phyloP scores from a whole-genome alignment of 2,888 invertebrate species.

The Pachymerium ferrugineum region DNA sequence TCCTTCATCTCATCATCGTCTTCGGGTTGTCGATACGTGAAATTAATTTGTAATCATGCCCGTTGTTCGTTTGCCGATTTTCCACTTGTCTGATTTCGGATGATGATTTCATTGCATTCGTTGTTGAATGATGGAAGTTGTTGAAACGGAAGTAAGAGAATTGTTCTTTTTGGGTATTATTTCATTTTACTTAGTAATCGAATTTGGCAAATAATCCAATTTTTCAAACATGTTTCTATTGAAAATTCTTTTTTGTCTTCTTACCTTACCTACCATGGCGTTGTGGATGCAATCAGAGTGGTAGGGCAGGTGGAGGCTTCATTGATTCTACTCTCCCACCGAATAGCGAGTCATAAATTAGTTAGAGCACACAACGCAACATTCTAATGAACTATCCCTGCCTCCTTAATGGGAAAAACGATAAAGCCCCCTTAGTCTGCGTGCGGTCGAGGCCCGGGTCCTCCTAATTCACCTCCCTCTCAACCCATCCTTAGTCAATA shows the following conservation, averaged over 20 bases:
- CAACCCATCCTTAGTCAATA: background rate
- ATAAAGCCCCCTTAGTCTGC: background rate
- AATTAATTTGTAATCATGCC: background rate
- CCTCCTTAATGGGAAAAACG: conserved; percentile 8
- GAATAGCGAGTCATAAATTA: background rate
- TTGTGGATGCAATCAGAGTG: conserved; percentile 7
- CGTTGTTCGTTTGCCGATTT: background rate
- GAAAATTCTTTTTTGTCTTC: no score
- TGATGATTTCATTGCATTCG: conserved; percentile 4
- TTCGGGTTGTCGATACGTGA: background rate
- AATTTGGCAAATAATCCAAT: background rate
- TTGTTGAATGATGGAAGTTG: background rate
- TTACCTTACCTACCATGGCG: no score
- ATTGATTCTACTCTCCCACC: background rate
- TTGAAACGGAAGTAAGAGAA: background rate
- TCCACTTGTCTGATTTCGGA: background rate
- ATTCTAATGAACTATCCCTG: conserved; percentile 8
- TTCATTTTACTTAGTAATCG: background rate
- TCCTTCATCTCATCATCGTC: background rate
- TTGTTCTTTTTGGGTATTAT: background rate
- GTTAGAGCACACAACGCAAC: conserved; percentile 8
- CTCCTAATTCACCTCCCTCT: no score
- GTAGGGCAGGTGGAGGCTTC: background rate
- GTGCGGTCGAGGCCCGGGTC: conserved; percentile 13
- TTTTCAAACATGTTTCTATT: no score